Conservation (phyloP, 2,113 vertebrate genomes). For the Phocoena phocoena region DNA sequence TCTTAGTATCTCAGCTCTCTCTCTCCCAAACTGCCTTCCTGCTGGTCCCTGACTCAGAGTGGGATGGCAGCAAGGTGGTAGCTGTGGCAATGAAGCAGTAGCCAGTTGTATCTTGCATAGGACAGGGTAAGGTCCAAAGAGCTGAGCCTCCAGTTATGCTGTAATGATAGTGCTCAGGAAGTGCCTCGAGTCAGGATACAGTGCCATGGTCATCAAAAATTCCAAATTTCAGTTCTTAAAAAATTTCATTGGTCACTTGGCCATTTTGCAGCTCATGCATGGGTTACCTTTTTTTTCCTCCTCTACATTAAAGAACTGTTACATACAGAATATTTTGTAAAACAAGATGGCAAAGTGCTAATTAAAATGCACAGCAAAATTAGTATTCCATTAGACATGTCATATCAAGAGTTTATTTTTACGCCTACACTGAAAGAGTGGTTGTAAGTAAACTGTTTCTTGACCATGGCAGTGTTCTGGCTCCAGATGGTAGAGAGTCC, state of each 20-base stretch:
- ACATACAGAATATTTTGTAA: not conserved
- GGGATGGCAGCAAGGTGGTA: not conserved
- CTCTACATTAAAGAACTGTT: conserved; percentile 1
- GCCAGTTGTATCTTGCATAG: not conserved
- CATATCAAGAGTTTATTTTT: not conserved
- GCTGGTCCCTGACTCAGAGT: not conserved
- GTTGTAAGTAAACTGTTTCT: not conserved
- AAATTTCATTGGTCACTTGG: not conserved
- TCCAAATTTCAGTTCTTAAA: not conserved
- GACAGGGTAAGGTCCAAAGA: not conserved
- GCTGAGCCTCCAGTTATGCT: conserved; percentile 36
- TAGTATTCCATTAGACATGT: not conserved
- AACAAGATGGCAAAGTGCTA: not conserved
- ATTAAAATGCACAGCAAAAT: conserved; percentile 12
- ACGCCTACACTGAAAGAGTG: conserved; percentile 1
- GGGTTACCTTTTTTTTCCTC: not conserved
- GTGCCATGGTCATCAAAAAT: not conserved
- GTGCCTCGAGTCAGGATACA: conserved; percentile 55
- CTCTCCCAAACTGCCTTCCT: not conserved
- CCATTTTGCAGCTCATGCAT: not conserved
- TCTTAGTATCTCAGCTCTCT: not conserved
- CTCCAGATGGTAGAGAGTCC: conserved; percentile 1
- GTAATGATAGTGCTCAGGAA: conserved; percentile 36
- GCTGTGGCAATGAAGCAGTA: not conserved
- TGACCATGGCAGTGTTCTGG: conserved; percentile 29